Conservation (phyloP, 2,113 vertebrate genomes). For the Oenanthe melanoleuca region DNA sequence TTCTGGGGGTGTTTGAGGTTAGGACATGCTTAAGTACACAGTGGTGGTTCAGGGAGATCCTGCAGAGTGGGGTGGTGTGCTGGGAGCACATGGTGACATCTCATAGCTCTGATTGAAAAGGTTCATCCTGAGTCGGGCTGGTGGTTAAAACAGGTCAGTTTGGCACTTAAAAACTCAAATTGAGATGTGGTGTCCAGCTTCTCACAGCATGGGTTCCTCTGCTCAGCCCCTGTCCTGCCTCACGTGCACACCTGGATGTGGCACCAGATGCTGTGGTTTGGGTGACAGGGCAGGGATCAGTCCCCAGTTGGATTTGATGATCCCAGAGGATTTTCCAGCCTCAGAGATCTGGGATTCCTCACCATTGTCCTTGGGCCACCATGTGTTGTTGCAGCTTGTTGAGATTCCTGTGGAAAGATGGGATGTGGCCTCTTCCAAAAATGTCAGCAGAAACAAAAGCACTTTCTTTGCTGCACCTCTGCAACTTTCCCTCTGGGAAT, state of each 20-base stretch:
- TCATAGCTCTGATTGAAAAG: fast-evolving
- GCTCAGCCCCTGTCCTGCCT: not conserved
- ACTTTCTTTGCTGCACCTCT: no score
- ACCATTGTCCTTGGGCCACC: fast-evolving
- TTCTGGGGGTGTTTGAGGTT: conserved; percentile 14
- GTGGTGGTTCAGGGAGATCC: not conserved
- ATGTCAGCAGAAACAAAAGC: not conserved
- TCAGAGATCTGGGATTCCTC: not conserved
- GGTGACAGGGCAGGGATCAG: not conserved
- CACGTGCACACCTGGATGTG: no score
- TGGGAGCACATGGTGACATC: not conserved
- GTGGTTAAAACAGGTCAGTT: not conserved
- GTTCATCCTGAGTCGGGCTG: fast-evolving
- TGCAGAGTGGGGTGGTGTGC: not conserved
- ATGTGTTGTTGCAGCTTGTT: not conserved
- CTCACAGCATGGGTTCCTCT: fast-evolving
- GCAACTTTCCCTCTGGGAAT: not conserved
- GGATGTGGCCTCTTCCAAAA: not conserved
- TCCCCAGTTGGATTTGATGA: not conserved
- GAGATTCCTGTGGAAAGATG: not conserved
- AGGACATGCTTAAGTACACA: not conserved
- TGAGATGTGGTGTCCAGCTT: fast-evolving
- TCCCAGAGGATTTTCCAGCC: not conserved
- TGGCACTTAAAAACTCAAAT: fast-evolving
- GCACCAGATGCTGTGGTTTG: not conserved